Evolutionary conservation across 2,888 invertebrate genomes (phyloP).

Genomic region (Andrena praecox): DNA sequence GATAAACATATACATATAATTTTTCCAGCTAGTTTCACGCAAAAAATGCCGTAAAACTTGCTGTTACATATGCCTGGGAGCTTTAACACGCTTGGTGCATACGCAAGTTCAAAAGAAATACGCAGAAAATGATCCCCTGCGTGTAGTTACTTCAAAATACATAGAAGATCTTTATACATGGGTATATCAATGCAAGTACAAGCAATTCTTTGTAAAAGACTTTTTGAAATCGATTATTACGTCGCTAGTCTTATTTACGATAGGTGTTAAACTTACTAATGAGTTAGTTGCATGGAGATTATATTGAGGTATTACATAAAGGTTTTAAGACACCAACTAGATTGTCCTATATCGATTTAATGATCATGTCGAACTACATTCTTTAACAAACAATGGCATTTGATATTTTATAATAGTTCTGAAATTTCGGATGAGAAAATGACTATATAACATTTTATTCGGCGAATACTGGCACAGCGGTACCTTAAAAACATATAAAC

Average conservation of each 20-base stretch:
- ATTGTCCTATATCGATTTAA: neutral
- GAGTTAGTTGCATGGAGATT: slow-evolving; percentile 38
- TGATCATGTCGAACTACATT: no score
- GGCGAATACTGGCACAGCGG: neutral
- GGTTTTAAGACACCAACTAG: neutral
- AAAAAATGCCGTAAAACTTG: slow-evolving; percentile 10
- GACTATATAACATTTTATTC: neutral
- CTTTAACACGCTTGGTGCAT: slow-evolving; percentile 11
- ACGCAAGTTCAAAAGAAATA: slow-evolving; percentile 35
- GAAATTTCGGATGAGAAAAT: neutral
- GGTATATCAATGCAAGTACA: neutral
- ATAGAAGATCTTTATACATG: slow-evolving; percentile 13
- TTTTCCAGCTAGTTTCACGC: slow-evolving; percentile 34
- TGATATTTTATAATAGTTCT: no score
- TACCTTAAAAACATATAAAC: neutral
- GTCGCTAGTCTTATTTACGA: slow-evolving; percentile 39
- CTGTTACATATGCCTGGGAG: slow-evolving; percentile 44
- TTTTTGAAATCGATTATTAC: slow-evolving; percentile 34
- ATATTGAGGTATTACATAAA: neutral
- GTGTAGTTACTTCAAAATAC: slow-evolving; percentile 18
- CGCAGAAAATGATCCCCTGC: slow-evolving; percentile 6
- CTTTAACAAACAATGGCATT: no score
- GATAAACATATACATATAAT: neutral
- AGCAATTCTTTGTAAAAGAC: slow-evolving; percentile 24
- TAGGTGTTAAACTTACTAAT: slow-evolving; percentile 40